Percentiles rank a stretch among this genome's conserved stretches.
These are phyloP conservation scores for Asobara japonica DNA, from an alignment of 1,140 invertebrate genomes.

Conservation along the genomic window DNA sequence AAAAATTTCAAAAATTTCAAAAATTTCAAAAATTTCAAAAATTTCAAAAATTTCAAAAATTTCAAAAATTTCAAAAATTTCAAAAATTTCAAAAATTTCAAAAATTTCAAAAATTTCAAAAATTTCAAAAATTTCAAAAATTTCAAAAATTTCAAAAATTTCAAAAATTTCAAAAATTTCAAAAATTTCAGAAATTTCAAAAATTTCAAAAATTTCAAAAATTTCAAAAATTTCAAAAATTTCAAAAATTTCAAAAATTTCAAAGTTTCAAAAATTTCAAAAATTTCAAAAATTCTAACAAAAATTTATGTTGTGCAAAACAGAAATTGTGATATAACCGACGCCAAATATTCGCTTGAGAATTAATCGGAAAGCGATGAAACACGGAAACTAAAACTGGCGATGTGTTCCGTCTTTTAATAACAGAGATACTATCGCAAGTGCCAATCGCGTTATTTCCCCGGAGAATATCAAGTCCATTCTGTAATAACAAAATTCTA, in stretches of 20 bases:
- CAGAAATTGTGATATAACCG: not conserved
- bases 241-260: not conserved
- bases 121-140: no score
- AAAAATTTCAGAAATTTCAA: no score
- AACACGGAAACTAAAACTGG: not conserved
- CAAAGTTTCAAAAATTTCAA: no score
- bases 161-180: no score
- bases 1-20: no score
- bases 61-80: no score
- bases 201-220: not conserved
- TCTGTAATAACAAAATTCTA: slow-evolving; percentile 28
- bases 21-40: no score
- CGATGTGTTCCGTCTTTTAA: not conserved
- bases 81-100: no score
- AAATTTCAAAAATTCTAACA: not conserved
- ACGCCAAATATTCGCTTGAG: not conserved
- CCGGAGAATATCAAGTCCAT: slow-evolving; percentile 13
- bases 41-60: no score
- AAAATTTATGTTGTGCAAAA: not conserved
- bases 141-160: no score
- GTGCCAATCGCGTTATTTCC: not conserved
- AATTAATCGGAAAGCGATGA: not conserved
- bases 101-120: no score
- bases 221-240: not conserved
- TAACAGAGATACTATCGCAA: not conserved